phyloP scores from a whole-genome alignment of 2,797 vertebrate genomes.

The Urosaurus nigricauda region DNA sequence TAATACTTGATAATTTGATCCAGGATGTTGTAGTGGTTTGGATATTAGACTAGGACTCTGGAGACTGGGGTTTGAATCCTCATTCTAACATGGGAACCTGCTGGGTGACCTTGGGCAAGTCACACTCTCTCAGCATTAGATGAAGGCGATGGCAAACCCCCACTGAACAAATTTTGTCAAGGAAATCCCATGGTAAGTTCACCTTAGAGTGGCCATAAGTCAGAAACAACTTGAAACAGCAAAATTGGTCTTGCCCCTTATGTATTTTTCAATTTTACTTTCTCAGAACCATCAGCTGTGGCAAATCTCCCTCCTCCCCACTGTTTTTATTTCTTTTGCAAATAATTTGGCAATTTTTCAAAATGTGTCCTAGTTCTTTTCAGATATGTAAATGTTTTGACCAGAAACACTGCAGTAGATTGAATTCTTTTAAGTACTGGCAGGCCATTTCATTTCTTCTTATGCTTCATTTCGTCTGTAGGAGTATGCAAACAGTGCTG shows the following conservation, averaged over 20 bases:
- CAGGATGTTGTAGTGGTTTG: neutral
- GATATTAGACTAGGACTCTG: too few relatives aligned
- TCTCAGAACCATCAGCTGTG: neutral
- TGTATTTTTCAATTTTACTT: neutral
- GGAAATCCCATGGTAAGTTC: too few relatives aligned
- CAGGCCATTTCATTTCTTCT: neutral
- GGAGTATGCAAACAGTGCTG: neutral
- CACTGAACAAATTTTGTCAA: too few relatives aligned
- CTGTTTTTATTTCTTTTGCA: neutral
- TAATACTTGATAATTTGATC: too few relatives aligned
- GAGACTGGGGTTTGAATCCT: too few relatives aligned
- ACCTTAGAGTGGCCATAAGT: too few relatives aligned
- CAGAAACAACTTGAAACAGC: too few relatives aligned
- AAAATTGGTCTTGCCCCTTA: neutral
- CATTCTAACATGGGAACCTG: too few relatives aligned
- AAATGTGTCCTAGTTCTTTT: neutral
- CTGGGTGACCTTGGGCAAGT: too few relatives aligned
- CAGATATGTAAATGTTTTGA: slow-evolving; percentile 30
- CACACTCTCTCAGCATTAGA: too few relatives aligned
- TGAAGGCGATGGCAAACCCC: too few relatives aligned
- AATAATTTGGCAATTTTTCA: slow-evolving; percentile 24
- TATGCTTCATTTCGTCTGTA: neutral
- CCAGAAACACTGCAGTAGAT: neutral
- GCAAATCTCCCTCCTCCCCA: too few relatives aligned
- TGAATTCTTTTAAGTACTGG: neutral